Conservation (phyloP, 2,113 vertebrate species). For the Oncorhynchus nerka region DNA sequence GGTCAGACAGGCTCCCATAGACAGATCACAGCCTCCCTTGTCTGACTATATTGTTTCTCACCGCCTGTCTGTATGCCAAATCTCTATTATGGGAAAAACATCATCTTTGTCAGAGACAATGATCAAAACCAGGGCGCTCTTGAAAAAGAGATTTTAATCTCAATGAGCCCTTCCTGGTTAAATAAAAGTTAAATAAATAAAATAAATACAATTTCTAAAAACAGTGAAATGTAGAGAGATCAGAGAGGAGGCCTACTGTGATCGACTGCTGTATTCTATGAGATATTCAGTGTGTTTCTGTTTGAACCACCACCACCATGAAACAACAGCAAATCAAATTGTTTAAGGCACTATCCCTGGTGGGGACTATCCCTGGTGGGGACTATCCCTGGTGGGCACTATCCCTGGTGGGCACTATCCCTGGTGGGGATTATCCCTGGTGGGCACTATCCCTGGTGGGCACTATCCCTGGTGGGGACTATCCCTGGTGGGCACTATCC, state of each 20-base stretch:
- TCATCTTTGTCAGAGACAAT: constrained; percentile 2
- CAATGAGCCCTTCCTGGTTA: no score
- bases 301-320: constrained; percentile 10
- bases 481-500: not conserved
- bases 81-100: not conserved
- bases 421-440: not conserved
- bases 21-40: not conserved
- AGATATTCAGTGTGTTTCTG: not conserved
- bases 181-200: no score
- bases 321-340: constrained; percentile 41
- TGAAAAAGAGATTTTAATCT: no score
- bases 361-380: not conserved
- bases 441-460: no score
- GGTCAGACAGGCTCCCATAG: not conserved
- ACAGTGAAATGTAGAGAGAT: not conserved
- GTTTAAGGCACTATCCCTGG: not conserved
- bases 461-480: no score
- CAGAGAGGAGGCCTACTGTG: not conserved
- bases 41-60: not conserved
- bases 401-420: not conserved
- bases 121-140: not conserved
- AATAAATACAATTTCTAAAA: no score
- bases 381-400: no score
- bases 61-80: not conserved
- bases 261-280: constrained; percentile 10